Conservation (phyloP, 2,113 vertebrate genomes). For the Antigone vipio region DNA sequence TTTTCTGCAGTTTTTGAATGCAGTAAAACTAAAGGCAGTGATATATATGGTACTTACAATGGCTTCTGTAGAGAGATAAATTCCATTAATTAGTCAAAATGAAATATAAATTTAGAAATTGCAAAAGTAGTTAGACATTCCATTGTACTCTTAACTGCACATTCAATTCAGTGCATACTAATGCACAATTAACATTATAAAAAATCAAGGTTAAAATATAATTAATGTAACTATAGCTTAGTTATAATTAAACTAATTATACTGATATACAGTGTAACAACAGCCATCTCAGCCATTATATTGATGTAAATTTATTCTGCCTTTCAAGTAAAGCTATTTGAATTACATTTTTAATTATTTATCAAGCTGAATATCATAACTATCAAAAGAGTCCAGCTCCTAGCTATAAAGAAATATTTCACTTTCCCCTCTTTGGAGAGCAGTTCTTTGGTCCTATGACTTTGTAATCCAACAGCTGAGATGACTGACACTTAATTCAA, state of each 20-base stretch:
- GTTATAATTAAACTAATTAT: slow-evolving; percentile 71
- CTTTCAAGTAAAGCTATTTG: slow-evolving; percentile 61
- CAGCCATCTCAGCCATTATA: slow-evolving; percentile 40
- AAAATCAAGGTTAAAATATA: slow-evolving; percentile 70
- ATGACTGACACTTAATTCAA: not conserved
- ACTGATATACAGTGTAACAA: slow-evolving; percentile 57
- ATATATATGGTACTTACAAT: not conserved
- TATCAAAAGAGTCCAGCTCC: slow-evolving; percentile 6
- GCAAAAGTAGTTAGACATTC: slow-evolving; percentile 43
- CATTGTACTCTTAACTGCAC: slow-evolving; percentile 55
- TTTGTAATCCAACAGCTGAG: not conserved
- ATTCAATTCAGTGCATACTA: slow-evolving; percentile 49
- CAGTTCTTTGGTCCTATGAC: not conserved
- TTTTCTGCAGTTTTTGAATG: not conserved
- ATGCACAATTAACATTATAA: slow-evolving; percentile 60
- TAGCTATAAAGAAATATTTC: not conserved
- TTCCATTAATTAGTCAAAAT: slow-evolving; percentile 34
- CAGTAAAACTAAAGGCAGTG: not conserved
- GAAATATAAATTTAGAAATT: slow-evolving; percentile 49
- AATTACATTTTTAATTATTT: slow-evolving; percentile 69
- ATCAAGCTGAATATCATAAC: slow-evolving; percentile 44
- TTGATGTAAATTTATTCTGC: slow-evolving; percentile 60
- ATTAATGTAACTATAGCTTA: slow-evolving; percentile 63
- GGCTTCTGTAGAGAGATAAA: slow-evolving; percentile 25
- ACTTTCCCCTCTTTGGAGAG: not conserved